Conservation (phyloP, 2,888 invertebrate species). For the Scotopteryx bipunctaria region DNA sequence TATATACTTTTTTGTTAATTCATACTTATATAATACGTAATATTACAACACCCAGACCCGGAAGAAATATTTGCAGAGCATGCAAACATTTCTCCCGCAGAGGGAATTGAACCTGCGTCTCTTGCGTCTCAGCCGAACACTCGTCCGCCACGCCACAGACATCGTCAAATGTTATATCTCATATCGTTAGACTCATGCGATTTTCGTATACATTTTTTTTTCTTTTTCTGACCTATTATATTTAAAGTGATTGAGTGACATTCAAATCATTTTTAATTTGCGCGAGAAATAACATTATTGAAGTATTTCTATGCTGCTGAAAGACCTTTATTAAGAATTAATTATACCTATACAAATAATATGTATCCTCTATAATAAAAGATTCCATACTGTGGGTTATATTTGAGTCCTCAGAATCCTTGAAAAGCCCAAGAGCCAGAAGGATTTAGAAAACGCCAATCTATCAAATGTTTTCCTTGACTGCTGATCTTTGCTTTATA, state of each 20-base stretch:
- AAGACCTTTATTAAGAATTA: neutral
- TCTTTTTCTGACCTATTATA: no score
- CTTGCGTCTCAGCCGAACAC: no score
- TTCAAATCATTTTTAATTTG: neutral
- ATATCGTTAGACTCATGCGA: no score
- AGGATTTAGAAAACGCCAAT: conserved; percentile 14
- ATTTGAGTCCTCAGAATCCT: conserved; percentile 19
- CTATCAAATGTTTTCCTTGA: conserved; percentile 12
- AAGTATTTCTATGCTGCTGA: conserved; percentile 1
- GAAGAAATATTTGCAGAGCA: no score
- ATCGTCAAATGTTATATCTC: no score
- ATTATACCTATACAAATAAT: conserved; percentile 17
- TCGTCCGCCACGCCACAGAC: no score
- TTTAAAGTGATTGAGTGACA: conserved; percentile 3
- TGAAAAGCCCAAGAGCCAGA: conserved; percentile 20
- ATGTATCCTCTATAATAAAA: conserved; percentile 17
- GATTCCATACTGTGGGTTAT: conserved; percentile 3
- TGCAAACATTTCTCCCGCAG: no score
- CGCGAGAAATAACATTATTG: conserved; percentile 1
- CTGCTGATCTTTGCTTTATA: conserved; percentile 9
- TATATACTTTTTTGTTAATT: no score
- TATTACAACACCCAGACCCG: no score
- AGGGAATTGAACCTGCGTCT: no score
- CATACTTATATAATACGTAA: no score
- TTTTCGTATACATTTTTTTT: no score